Evolutionary conservation across 2,113 vertebrate genomes (phyloP).

Genomic region (Phocoena sinus): DNA sequence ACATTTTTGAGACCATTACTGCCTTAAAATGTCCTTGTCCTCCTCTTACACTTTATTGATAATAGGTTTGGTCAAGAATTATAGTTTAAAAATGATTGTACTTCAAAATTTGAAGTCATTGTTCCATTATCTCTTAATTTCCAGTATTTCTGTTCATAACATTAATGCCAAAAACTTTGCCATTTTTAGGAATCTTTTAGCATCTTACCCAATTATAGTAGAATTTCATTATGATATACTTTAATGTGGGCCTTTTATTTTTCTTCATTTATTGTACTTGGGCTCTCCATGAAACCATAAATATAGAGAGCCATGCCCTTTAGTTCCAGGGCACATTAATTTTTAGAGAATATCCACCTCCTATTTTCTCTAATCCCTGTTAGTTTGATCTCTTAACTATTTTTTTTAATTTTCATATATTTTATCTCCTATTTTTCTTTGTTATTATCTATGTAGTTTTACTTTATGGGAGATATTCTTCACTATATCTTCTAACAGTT

Average conservation of each 20-base stretch:
- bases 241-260: not conserved
- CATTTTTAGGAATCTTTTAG: not conserved
- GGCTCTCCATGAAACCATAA: not conserved
- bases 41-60: not conserved
- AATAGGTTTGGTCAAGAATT: not conserved
- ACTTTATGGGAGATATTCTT: not conserved
- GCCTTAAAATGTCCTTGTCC: not conserved
- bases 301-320: not conserved
- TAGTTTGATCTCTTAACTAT: not conserved
- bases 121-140: not conserved
- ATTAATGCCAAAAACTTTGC: not conserved
- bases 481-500: not conserved
- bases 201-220: not conserved
- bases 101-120: not conserved
- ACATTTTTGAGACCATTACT: not conserved
- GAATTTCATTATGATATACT: not conserved
- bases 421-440: not conserved
- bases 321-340: not conserved
- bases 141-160: not conserved
- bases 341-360: not conserved
- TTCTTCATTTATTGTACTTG: not conserved
- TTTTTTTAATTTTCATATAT: not conserved
- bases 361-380: not conserved
- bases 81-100: not conserved
- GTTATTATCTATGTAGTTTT: not conserved